Evolutionary conservation across 2,797 vertebrate genomes (phyloP).

Genomic region (Propithecus perrieri): DNA sequence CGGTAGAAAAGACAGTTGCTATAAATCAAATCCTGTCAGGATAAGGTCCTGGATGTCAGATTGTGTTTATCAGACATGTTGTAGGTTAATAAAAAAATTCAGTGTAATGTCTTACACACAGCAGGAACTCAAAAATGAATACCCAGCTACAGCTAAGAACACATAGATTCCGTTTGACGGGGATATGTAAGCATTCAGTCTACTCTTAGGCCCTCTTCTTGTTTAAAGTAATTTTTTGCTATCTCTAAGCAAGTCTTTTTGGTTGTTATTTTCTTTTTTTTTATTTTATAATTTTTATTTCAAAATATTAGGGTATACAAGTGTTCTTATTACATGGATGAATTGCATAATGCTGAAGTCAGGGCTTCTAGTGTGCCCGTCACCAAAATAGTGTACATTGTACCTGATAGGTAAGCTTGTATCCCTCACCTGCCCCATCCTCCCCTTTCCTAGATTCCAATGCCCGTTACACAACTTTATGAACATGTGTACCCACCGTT

Average conservation of each 20-base stretch:
- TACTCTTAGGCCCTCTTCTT: background rate
- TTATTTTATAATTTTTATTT: too few relatives aligned
- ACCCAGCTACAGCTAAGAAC: background rate
- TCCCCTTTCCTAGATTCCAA: too few relatives aligned
- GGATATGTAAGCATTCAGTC: background rate
- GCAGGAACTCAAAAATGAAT: conserved; percentile 37
- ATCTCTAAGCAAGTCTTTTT: background rate
- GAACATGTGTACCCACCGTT: too few relatives aligned
- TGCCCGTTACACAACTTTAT: too few relatives aligned
- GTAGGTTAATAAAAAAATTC: conserved; percentile 56
- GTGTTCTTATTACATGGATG: too few relatives aligned
- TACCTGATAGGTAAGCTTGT: too few relatives aligned
- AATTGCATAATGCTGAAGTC: too few relatives aligned
- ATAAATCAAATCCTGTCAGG: conserved; percentile 73
- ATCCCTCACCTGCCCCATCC: too few relatives aligned
- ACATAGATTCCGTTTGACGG: background rate
- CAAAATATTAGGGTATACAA: too few relatives aligned
- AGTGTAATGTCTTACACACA: background rate
- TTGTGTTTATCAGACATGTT: conserved; percentile 61
- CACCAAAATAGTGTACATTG: too few relatives aligned
- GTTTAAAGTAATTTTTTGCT: background rate
- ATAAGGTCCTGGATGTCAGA: conserved; percentile 49
- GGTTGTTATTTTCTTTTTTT: background rate
- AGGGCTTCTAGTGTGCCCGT: too few relatives aligned
- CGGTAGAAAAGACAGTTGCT: conserved; percentile 57